Percentiles rank a stretch among this genome's conserved stretches.
phyloP scores from a whole-genome alignment of 2,113 vertebrate species.

The Laticauda laticaudata region DNA sequence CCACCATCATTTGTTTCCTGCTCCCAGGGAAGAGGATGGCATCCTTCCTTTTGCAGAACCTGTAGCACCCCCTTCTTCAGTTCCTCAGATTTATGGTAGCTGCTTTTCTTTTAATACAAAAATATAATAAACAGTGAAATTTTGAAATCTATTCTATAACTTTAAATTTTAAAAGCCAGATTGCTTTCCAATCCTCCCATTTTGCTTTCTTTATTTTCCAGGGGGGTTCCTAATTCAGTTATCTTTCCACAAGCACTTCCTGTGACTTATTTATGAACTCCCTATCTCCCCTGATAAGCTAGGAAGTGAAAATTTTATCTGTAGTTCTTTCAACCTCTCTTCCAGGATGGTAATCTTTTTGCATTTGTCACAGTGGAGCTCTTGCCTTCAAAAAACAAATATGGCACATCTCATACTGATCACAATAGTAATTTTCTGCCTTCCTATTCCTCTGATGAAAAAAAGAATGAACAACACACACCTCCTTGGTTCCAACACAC shows the following conservation, averaged over 20 bases:
- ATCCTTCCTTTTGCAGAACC: background rate
- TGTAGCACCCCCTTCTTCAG: background rate
- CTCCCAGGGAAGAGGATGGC: background rate
- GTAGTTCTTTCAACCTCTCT: background rate
- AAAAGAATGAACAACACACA: background rate
- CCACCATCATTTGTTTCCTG: background rate
- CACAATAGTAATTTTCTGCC: background rate
- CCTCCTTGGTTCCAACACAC: background rate
- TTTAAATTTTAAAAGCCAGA: background rate
- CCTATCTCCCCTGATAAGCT: background rate
- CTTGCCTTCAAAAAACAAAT: background rate
- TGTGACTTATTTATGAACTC: background rate
- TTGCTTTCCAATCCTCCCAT: background rate
- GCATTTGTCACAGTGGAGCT: background rate
- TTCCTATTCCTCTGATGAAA: background rate
- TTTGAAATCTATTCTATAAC: background rate
- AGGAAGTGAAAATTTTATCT: background rate
- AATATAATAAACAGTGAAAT: background rate
- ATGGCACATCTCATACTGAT: background rate
- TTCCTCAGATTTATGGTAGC: background rate
- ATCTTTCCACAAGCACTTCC: background rate
- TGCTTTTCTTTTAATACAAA: background rate
- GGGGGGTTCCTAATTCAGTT: background rate
- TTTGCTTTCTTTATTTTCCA: background rate
- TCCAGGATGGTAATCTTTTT: background rate